phyloP scores from a whole-genome alignment of 2,797 vertebrate genomes.

The Catamblyrhynchus diadema region DNA sequence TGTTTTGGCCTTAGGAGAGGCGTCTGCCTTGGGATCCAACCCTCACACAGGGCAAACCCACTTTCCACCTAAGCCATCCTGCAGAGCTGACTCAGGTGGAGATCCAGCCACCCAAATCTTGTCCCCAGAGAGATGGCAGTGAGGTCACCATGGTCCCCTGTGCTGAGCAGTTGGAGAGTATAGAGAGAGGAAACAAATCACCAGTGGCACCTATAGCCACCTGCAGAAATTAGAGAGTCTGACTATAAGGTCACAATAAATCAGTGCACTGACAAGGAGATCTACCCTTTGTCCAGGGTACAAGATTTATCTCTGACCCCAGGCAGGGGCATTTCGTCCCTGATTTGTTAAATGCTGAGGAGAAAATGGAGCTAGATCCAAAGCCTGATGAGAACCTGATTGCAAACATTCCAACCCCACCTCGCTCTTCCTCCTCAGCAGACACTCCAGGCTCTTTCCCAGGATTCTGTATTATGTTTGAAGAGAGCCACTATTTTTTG shows the following conservation, averaged over 20 bases:
- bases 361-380: not conserved
- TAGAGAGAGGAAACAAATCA: conserved; percentile 40
- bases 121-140: not conserved
- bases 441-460: accelerated
- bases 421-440: accelerated
- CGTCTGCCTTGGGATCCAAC: accelerated
- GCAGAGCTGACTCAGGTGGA: not conserved
- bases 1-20: not conserved
- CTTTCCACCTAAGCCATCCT: not conserved
- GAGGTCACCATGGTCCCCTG: accelerated
- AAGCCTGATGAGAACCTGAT: conserved; percentile 50
- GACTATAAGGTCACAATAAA: conserved; percentile 70
- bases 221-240: conserved; percentile 58
- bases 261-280: conserved; percentile 62
- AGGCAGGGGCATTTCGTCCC: conserved; percentile 49
- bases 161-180: not conserved
- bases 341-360: conserved; percentile 57
- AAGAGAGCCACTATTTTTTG: not conserved
- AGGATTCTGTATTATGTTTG: not conserved
- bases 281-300: conserved; percentile 61
- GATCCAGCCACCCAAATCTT: not conserved
- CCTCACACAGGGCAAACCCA: not conserved
- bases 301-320: conserved; percentile 68
- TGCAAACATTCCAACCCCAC: not conserved
- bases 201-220: conserved; percentile 2